Percentiles rank a stretch among this genome's conserved stretches.
Conservation (phyloP, 2,797 vertebrate genomes). For the Etheostoma perlongum region DNA sequence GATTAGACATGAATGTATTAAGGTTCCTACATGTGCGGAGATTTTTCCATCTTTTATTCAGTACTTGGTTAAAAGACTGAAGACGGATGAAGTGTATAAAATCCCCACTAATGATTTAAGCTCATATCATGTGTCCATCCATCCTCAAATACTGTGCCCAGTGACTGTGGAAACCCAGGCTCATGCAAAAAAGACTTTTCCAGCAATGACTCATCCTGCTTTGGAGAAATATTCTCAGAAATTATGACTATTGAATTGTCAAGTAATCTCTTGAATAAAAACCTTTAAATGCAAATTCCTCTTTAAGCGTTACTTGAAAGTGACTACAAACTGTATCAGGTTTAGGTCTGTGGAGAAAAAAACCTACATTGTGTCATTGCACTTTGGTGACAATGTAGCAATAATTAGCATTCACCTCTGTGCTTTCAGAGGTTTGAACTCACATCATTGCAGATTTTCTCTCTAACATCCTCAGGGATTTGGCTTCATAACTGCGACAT, state of each 20-base stretch:
- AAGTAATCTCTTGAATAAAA: conserved; percentile 58
- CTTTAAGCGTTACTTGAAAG: conserved; percentile 16
- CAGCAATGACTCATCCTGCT: conserved; percentile 19
- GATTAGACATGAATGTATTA: conserved; percentile 64
- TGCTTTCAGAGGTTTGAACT: conserved; percentile 68
- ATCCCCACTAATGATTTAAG: conserved; percentile 7
- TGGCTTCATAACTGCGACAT: conserved; percentile 47
- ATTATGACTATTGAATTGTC: conserved; percentile 34
- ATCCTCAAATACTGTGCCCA: conserved; percentile 28
- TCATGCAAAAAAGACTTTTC: conserved; percentile 29
- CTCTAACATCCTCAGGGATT: conserved; percentile 70
- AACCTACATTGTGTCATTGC: conserved; percentile 11
- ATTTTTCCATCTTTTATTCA: conserved; percentile 34
- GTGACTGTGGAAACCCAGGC: conserved; percentile 14
- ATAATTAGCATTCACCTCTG: conserved; percentile 65
- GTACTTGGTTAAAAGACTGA: conserved; percentile 48
- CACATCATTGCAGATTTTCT: conserved; percentile 32
- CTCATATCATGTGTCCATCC: conserved; percentile 17
- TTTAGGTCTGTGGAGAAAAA: conserved; percentile 9
- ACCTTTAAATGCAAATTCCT: conserved; percentile 26
- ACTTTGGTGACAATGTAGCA: conserved; percentile 27
- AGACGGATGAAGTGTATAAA: not conserved
- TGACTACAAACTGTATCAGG: not conserved
- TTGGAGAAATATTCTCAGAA: conserved; percentile 41
- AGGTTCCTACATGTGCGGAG: conserved; percentile 21